A percentile compares a stretch with the other conserved stretches of the same genome.
Evolutionary conservation across 2,113 vertebrate species (phyloP).

Genomic region (Microtus richardsoni): DNA sequence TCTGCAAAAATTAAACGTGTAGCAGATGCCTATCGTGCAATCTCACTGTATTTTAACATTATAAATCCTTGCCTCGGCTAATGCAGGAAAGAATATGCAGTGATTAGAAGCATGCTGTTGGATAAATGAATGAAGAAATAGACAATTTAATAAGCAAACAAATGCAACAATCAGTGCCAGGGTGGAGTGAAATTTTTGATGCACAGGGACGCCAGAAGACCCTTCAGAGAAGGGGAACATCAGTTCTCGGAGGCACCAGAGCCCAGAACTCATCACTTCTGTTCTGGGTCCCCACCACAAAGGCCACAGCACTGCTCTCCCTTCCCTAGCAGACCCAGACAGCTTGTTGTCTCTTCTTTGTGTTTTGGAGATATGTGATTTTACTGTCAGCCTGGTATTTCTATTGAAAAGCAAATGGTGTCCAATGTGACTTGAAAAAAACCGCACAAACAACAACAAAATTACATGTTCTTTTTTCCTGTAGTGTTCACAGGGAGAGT

Average conservation of each 20-base stretch:
- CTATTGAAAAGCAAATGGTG: conserved; percentile 88
- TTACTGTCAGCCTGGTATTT: conserved; percentile 87
- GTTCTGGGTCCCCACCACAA: not conserved
- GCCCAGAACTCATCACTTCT: not conserved
- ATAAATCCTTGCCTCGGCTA: conserved; percentile 21
- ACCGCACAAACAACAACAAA: conserved; percentile 86
- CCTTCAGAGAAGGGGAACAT: not conserved
- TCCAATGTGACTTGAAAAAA: conserved; percentile 85
- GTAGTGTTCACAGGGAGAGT: conserved; percentile 80
- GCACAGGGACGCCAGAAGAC: not conserved
- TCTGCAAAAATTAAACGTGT: conserved; percentile 59
- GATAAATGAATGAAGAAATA: not conserved
- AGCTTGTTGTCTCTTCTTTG: conserved; percentile 84
- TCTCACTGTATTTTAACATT: conserved; percentile 47
- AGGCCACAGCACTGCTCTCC: conserved; percentile 10
- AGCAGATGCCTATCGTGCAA: conserved; percentile 28
- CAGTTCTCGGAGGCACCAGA: not conserved
- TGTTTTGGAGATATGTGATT: conserved; percentile 86
- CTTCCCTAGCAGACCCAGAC: conserved; percentile 61
- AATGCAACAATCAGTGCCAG: not conserved
- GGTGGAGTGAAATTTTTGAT: not conserved
- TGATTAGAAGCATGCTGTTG: conserved; percentile 23
- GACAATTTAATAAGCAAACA: not conserved
- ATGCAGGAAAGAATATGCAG: conserved; percentile 43
- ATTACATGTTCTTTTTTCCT: conserved; percentile 86